Evolutionary conservation across 2,888 invertebrate genomes (phyloP).

Genomic region (Palloptera scutellata): DNA sequence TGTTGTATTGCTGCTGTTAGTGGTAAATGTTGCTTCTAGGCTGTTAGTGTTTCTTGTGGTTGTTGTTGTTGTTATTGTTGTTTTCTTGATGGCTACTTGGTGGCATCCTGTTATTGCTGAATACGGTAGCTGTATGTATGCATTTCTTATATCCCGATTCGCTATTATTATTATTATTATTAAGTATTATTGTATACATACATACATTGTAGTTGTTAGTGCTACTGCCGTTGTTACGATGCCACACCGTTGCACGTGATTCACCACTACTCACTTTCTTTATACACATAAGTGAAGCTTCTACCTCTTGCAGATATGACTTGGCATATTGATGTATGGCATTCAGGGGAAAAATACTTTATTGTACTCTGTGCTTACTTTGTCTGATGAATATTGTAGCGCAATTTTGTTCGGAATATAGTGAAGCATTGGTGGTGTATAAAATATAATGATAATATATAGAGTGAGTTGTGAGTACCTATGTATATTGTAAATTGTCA

Average conservation of each 20-base stretch:
- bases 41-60: not conserved
- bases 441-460: too few relatives aligned
- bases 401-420: too few relatives aligned
- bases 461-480: too few relatives aligned
- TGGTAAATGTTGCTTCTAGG: not conserved
- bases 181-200: not conserved
- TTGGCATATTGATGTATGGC: not conserved
- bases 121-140: conserved; percentile 22
- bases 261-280: conserved; percentile 1
- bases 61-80: not conserved
- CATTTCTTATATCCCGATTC: not conserved
- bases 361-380: too few relatives aligned
- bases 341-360: not conserved
- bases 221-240: conserved; percentile 31
- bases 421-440: too few relatives aligned
- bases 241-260: conserved; percentile 41
- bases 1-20: not conserved
- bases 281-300: too few relatives aligned
- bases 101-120: conserved; percentile 4
- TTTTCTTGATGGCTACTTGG: not conserved
- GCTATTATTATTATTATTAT: not conserved
- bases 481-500: too few relatives aligned
- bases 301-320: not conserved
- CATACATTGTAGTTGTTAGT: conserved; percentile 8
- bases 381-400: too few relatives aligned